Percentiles rank a stretch among this genome's conserved stretches.
These are phyloP conservation scores for Girardinichthys multiradiatus DNA, from an alignment of 2,113 vertebrate species.

Conservation along the genomic window DNA sequence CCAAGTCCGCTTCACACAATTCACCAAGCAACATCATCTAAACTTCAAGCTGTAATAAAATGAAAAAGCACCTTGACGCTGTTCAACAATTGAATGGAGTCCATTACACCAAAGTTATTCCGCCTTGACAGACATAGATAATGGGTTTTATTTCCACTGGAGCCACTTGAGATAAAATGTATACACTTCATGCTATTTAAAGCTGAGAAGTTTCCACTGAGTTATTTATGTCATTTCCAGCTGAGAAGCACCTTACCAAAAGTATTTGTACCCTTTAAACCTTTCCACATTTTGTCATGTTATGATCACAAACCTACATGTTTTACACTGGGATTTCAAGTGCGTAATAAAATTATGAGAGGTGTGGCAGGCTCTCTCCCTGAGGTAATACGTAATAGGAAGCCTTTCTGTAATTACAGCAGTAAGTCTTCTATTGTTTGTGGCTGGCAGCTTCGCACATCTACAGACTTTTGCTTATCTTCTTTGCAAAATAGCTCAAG, in stretches of 20 bases:
- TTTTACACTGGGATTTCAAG: neutral
- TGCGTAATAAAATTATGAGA: neutral
- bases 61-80: neutral
- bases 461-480: too few species aligned
- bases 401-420: neutral
- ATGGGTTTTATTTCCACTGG: constrained; percentile 1
- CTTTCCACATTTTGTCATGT: neutral
- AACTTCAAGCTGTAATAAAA: neutral
- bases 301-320: neutral
- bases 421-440: neutral
- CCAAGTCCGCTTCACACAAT: neutral
- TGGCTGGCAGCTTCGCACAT: neutral
- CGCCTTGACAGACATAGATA: constrained; percentile 13
- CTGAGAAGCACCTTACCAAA: neutral
- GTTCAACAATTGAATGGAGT: neutral
- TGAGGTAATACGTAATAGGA: neutral
- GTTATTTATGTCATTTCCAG: neutral
- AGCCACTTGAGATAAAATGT: constrained; percentile 16
- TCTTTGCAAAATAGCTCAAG: too few species aligned
- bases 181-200: constrained; percentile 23
- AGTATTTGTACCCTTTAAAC: neutral
- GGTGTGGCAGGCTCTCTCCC: neutral
- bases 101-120: constrained; percentile 3
- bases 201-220: constrained; percentile 19
- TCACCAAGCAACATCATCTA: neutral